These are phyloP conservation scores for Drosophila meridiana DNA, from an alignment of 2,888 invertebrate genomes.

Conservation along the genomic window DNA sequence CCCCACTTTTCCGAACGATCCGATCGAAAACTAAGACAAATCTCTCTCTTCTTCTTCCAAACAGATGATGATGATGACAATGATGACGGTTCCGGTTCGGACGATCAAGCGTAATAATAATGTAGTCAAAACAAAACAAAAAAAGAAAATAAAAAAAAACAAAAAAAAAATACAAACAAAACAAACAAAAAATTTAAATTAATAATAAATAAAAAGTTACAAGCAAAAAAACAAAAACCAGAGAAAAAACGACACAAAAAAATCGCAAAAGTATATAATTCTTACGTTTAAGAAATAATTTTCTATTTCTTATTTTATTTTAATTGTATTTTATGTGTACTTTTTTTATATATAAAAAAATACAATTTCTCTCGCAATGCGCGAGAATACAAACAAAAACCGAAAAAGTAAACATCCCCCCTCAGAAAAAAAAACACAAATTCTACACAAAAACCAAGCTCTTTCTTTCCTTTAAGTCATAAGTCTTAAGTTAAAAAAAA, in stretches of 20 bases:
- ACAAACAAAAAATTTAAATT: slow-evolving; percentile 78
- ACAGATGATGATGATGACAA: slow-evolving; percentile 84
- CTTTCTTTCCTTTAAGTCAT: slow-evolving; percentile 74
- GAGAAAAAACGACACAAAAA: slow-evolving; percentile 78
- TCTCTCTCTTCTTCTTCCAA: slow-evolving; percentile 2
- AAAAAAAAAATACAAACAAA: slow-evolving; percentile 70
- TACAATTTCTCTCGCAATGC: slow-evolving; percentile 65
- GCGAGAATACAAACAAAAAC: slow-evolving; percentile 66
- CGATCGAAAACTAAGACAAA: slow-evolving; percentile 14
- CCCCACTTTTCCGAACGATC: neutral
- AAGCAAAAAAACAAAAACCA: slow-evolving; percentile 73
- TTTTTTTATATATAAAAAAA: slow-evolving; percentile 82
- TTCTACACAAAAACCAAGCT: slow-evolving; percentile 57
- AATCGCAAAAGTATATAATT: slow-evolving; percentile 82
- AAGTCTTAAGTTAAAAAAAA: slow-evolving; percentile 74
- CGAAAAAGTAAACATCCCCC: slow-evolving; percentile 66
- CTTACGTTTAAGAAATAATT: slow-evolving; percentile 84
- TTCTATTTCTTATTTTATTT: slow-evolving; percentile 85
- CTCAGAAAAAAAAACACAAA: slow-evolving; percentile 47
- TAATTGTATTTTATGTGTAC: slow-evolving; percentile 84
- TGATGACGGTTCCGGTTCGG: slow-evolving; percentile 84
- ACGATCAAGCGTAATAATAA: slow-evolving; percentile 85
- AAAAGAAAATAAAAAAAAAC: slow-evolving; percentile 77
- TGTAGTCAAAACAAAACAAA: slow-evolving; percentile 83
- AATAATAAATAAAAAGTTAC: slow-evolving; percentile 81